These are phyloP conservation scores for Buceros bicornis DNA, from an alignment of 2,797 vertebrate species.

Conservation along the genomic window DNA sequence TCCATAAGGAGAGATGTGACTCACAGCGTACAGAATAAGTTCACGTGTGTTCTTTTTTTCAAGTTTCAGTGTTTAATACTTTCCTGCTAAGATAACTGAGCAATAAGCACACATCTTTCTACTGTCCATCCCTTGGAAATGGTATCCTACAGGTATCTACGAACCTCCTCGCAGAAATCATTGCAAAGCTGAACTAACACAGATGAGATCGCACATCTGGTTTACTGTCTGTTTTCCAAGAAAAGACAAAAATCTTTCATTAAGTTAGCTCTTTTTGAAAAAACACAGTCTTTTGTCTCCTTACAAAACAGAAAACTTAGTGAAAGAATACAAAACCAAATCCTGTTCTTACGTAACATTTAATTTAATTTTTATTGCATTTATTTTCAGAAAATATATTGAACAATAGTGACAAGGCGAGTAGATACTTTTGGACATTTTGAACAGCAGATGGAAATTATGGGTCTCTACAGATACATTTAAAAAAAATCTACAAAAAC, in stretches of 20 bases:
- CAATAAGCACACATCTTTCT: not conserved
- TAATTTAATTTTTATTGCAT: not conserved
- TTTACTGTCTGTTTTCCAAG: not conserved
- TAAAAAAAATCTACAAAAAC: not conserved
- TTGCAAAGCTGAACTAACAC: not conserved
- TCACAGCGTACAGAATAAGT: not conserved
- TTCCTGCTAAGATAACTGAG: not conserved
- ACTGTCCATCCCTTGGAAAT: not conserved
- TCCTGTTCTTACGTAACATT: not conserved
- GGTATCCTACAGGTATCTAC: not conserved
- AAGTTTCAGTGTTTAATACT: not conserved
- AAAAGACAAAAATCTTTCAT: not conserved
- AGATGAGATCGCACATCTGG: not conserved
- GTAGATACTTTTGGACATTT: not conserved
- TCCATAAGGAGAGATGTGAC: accelerated
- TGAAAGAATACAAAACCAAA: not conserved
- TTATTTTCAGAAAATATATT: not conserved
- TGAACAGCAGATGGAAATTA: not conserved
- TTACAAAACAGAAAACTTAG: not conserved
- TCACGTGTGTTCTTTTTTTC: not conserved
- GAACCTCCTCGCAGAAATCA: not conserved
- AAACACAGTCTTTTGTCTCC: not conserved
- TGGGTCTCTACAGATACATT: not conserved
- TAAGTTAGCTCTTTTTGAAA: not conserved
- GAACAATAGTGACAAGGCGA: not conserved